phyloP scores from a whole-genome alignment of 2,888 invertebrate genomes.

The Sturmia bella region DNA sequence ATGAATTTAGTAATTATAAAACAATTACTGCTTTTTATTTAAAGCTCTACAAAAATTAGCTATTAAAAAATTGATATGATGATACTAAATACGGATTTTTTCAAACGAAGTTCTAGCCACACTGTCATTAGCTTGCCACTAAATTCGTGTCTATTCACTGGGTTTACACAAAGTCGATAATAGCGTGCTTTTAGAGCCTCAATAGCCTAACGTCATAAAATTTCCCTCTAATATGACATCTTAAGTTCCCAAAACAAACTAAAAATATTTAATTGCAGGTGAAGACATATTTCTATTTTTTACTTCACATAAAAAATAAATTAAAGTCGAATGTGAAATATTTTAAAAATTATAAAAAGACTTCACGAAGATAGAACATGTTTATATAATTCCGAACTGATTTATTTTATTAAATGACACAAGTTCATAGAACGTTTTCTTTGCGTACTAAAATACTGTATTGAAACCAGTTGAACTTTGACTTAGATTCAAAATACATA shows the following conservation, averaged over 20 bases:
- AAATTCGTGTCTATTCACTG: background rate
- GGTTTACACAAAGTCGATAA: conserved; percentile 21
- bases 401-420: background rate
- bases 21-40: too few species aligned
- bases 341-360: conserved; percentile 3
- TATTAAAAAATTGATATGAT: too few species aligned
- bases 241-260: conserved; percentile 68
- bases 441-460: background rate
- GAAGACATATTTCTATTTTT: conserved; percentile 66
- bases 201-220: conserved; percentile 36
- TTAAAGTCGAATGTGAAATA: conserved; percentile 23
- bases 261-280: conserved; percentile 61
- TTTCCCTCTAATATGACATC: conserved; percentile 51
- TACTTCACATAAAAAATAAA: conserved; percentile 38
- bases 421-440: background rate
- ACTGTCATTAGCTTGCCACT: too few species aligned
- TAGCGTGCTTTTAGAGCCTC: background rate
- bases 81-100: too few species aligned
- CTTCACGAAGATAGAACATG: background rate
- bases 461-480: conserved; percentile 70
- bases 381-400: background rate
- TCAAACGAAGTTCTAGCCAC: too few species aligned
- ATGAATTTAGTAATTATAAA: too few species aligned
- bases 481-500: conserved; percentile 20
- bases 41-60: too few species aligned